A percentile compares a stretch with the other conserved stretches of the same genome.
Conservation (phyloP, 2,797 vertebrate genomes). For the Mallotus villosus region DNA sequence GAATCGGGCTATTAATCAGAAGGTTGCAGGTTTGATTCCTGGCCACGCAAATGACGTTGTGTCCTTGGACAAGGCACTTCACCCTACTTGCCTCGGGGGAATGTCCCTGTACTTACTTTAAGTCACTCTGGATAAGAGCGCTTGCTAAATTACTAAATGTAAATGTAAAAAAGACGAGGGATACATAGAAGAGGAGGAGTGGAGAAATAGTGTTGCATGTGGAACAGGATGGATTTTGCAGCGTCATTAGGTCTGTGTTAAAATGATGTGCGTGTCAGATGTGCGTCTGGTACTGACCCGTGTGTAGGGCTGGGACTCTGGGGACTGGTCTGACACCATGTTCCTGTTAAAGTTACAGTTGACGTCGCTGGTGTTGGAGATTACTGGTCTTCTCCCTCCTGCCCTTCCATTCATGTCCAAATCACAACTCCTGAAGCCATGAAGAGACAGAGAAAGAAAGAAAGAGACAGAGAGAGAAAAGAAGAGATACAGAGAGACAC, state of each 20-base stretch:
- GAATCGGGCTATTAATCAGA: no score
- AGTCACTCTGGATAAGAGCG: no score
- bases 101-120: no score
- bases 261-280: not conserved
- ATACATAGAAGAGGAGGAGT: not conserved
- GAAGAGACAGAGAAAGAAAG: not conserved
- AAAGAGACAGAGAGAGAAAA: conserved; percentile 14
- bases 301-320: conserved; percentile 74
- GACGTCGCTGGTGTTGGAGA: conserved; percentile 64
- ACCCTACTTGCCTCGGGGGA: no score
- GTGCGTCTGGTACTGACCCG: conserved; percentile 72
- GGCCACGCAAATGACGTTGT: no score
- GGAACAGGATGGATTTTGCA: not conserved
- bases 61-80: no score
- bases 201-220: not conserved
- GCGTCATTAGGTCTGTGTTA: not conserved
- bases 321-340: conserved; percentile 84
- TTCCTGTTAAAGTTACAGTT: conserved; percentile 73
- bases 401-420: conserved; percentile 88
- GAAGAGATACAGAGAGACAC: not conserved
- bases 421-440: conserved; percentile 61
- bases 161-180: not conserved
- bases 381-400: conserved; percentile 69
- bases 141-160: no score
- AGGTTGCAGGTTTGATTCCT: no score